These are phyloP conservation scores for Atractosteus spatula DNA, from an alignment of 2,113 vertebrate genomes.

Conservation along the genomic window DNA sequence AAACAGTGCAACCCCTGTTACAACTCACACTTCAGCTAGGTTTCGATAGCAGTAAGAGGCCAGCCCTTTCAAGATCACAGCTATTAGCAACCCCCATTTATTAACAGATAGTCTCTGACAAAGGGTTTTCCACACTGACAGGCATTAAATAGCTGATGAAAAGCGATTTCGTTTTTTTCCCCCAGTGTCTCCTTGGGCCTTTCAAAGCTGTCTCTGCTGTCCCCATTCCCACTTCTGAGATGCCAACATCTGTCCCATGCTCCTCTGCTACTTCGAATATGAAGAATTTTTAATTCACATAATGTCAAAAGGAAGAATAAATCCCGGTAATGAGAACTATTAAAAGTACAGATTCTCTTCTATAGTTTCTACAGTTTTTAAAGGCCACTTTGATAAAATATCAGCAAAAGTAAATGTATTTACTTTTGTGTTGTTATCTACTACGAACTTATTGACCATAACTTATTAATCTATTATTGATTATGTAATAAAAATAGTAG, in stretches of 20 bases:
- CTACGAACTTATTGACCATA: no score
- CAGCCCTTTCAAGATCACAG: slow-evolving; percentile 36
- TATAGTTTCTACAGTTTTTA: no score
- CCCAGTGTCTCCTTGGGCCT: background rate
- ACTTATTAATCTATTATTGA: no score
- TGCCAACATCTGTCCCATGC: background rate
- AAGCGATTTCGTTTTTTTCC: background rate
- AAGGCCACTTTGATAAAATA: no score
- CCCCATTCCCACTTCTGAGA: slow-evolving; percentile 1
- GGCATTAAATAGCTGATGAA: slow-evolving; percentile 56
- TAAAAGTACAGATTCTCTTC: no score
- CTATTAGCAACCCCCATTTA: slow-evolving; percentile 43
- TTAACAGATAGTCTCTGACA: slow-evolving; percentile 56
- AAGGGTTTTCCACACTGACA: slow-evolving; percentile 53
- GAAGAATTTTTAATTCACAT: no score
- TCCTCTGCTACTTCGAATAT: slow-evolving; percentile 4
- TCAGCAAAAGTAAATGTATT: no score
- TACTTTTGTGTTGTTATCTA: no score
- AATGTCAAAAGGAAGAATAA: no score
- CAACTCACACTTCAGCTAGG: background rate
- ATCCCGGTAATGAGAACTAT: no score
- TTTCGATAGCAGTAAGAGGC: slow-evolving; percentile 16
- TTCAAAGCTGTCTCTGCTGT: slow-evolving; percentile 32
- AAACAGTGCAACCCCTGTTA: slow-evolving; percentile 6
- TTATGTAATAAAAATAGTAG: no score